phyloP scores from a whole-genome alignment of 2,797 vertebrate species.

The Gadopsis marmoratus region DNA sequence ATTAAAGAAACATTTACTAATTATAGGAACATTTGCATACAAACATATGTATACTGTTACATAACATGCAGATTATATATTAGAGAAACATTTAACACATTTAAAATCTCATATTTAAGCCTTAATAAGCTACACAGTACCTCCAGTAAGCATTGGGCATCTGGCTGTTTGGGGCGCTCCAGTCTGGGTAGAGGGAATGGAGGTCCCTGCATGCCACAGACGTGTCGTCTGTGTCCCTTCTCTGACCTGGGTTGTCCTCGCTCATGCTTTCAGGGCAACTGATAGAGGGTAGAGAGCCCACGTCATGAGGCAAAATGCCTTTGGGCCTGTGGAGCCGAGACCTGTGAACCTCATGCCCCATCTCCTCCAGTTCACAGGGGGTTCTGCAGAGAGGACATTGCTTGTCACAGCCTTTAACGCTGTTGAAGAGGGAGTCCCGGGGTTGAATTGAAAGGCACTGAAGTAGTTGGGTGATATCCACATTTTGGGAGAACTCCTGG shows the following conservation, averaged over 20 bases:
- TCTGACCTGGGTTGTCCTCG: slow-evolving; percentile 33
- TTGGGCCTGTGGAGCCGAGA: slow-evolving; percentile 78
- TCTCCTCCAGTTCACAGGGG: slow-evolving; percentile 71
- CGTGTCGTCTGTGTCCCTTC: slow-evolving; percentile 32
- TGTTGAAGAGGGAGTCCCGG: slow-evolving; percentile 64
- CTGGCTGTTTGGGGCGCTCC: slow-evolving; percentile 58
- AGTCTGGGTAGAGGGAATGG: slow-evolving; percentile 62
- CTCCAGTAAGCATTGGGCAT: slow-evolving; percentile 76
- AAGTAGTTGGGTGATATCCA: slow-evolving; percentile 62
- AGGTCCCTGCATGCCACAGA: slow-evolving; percentile 53
- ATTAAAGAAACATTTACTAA: neutral
- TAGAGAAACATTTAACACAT: neutral
- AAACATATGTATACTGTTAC: neutral
- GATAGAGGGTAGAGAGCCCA: slow-evolving; percentile 40
- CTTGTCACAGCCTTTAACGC: slow-evolving; percentile 77
- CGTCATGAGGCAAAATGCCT: slow-evolving; percentile 63
- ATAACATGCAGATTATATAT: neutral
- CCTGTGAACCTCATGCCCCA: slow-evolving; percentile 73
- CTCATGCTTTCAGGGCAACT: slow-evolving; percentile 47
- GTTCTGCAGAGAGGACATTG: slow-evolving; percentile 80
- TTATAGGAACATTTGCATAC: neutral
- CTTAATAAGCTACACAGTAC: slow-evolving; percentile 50
- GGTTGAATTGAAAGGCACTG: slow-evolving; percentile 72
- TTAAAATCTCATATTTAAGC: neutral
- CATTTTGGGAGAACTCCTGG: slow-evolving; percentile 67